phyloP scores from a whole-genome alignment of 2,888 invertebrate genomes.

The Tipula confusa region DNA sequence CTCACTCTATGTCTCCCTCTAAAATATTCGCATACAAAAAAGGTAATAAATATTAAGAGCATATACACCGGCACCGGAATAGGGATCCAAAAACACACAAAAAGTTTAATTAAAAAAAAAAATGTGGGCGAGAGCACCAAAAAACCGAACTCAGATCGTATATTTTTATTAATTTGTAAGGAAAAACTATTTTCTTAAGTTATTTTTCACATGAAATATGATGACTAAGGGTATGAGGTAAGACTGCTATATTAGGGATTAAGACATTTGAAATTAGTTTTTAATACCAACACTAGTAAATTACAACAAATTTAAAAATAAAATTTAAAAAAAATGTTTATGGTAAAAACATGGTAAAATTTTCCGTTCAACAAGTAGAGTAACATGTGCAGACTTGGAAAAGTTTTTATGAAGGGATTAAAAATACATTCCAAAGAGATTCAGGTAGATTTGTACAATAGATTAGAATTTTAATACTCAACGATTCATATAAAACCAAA shows the following conservation, averaged over 20 bases:
- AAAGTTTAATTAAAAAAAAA: neutral
- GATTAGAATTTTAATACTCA: neutral
- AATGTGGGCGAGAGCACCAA: neutral
- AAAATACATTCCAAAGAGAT: neutral
- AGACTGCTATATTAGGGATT: neutral
- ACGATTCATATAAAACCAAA: neutral
- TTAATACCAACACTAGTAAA: neutral
- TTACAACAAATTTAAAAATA: neutral
- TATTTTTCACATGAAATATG: neutral
- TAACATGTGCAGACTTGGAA: neutral
- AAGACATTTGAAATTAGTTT: neutral
- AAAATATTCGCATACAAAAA: neutral
- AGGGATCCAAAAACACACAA: neutral
- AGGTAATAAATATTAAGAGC: neutral
- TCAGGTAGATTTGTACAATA: neutral
- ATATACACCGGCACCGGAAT: neutral
- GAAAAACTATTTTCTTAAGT: neutral
- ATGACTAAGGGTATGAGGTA: neutral
- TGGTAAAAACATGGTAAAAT: neutral
- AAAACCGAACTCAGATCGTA: neutral
- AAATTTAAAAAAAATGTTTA: neutral
- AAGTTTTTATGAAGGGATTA: neutral
- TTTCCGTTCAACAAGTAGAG: neutral
- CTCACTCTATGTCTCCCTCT: neutral
- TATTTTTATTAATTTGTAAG: no score